Evolutionary conservation across 2,113 vertebrate genomes (phyloP).

Genomic region (Petaurus breviceps): DNA sequence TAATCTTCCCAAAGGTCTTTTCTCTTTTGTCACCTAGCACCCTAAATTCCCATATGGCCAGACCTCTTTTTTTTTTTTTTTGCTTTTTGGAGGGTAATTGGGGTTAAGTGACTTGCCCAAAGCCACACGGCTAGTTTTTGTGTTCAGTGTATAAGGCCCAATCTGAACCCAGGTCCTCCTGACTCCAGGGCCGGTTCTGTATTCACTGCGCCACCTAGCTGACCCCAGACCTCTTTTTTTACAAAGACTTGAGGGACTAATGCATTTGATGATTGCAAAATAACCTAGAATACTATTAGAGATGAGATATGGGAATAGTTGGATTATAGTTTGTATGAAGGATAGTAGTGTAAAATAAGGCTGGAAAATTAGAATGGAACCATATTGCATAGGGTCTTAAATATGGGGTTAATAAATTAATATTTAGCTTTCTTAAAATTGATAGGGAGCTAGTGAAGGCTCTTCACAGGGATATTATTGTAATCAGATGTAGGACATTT

Average conservation of each 20-base stretch:
- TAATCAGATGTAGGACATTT: background rate
- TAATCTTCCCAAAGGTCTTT: background rate
- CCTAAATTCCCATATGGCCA: background rate
- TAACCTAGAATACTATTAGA: background rate
- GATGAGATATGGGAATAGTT: background rate
- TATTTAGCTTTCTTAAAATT: background rate
- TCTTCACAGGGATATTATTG: background rate
- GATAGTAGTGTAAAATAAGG: background rate
- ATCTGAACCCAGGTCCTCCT: no score
- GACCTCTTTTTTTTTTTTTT: no score
- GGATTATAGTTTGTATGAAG: background rate
- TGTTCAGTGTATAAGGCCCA: no score
- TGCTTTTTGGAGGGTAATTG: no score
- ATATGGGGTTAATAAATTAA: background rate
- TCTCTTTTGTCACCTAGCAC: background rate
- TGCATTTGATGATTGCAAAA: background rate
- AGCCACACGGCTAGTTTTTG: no score
- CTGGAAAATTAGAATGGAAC: background rate
- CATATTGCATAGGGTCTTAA: background rate
- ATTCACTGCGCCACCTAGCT: no score
- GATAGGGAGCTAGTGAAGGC: background rate
- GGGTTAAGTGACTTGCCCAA: no score
- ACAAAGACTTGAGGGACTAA: background rate
- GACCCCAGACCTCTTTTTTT: no score
- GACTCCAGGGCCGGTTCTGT: no score